phyloP scores from a whole-genome alignment of 2,888 invertebrate genomes.

The Tipula unca region DNA sequence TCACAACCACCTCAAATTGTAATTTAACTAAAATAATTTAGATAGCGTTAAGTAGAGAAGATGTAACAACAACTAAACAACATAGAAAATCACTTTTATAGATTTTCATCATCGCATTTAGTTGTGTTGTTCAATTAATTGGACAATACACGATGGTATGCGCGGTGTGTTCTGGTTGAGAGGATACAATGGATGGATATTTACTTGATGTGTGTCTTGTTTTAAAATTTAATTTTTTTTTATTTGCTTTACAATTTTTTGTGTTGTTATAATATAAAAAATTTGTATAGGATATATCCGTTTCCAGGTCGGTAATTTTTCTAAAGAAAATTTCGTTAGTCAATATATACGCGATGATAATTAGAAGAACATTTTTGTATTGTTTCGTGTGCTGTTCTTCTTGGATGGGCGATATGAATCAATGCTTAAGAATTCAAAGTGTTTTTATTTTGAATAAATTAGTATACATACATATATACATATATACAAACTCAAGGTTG shows the following conservation, averaged over 20 bases:
- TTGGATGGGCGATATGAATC: neutral
- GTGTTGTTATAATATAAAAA: neutral
- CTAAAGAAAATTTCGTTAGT: neutral
- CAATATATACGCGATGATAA: neutral
- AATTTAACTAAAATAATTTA: neutral
- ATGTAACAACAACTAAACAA: neutral
- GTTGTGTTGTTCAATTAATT: conserved; percentile 3
- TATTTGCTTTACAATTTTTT: neutral
- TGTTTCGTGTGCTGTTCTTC: neutral
- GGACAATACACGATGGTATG: neutral
- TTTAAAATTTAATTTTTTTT: neutral
- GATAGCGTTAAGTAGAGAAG: neutral
- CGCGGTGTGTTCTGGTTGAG: neutral
- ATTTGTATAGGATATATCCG: neutral
- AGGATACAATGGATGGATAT: neutral
- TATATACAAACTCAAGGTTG: neutral
- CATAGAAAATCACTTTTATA: neutral
- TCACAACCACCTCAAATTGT: neutral
- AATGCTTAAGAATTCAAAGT: neutral
- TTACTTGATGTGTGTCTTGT: neutral
- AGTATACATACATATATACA: too few species aligned
- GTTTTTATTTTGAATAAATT: too few species aligned
- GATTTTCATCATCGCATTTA: neutral
- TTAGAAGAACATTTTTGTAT: neutral
- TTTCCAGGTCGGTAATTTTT: neutral